phyloP scores from a whole-genome alignment of 1,140 invertebrate genomes.

The Drosophila quadrilineata region DNA sequence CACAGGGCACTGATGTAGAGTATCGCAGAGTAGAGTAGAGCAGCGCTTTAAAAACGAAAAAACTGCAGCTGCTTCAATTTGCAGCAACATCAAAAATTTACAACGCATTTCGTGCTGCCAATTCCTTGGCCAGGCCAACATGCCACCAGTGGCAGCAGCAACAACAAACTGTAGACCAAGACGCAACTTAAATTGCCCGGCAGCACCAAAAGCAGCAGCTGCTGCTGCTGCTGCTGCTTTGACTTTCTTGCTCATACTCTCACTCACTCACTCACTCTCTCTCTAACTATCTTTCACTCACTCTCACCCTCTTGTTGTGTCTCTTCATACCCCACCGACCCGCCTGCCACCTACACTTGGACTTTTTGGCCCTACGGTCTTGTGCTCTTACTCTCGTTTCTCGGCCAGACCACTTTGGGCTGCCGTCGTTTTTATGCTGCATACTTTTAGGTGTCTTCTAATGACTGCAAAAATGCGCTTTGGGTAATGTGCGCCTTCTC shows the following conservation, averaged over 20 bases:
- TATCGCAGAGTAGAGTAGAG: background rate
- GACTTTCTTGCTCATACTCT: constrained; percentile 12
- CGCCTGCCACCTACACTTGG: too few species aligned
- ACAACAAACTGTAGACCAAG: constrained; percentile 7
- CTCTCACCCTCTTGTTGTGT: constrained; percentile 5
- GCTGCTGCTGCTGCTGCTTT: constrained; percentile 18
- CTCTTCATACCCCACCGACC: too few species aligned
- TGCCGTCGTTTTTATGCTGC: constrained; percentile 37
- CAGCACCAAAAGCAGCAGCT: constrained; percentile 7
- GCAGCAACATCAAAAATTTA: constrained; percentile 44
- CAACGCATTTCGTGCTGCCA: constrained; percentile 24
- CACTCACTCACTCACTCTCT: background rate
- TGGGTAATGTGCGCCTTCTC: too few species aligned
- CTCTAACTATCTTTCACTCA: background rate
- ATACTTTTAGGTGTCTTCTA: constrained; percentile 54
- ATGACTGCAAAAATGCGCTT: constrained; percentile 72
- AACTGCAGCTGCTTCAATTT: constrained; percentile 41
- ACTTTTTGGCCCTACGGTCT: background rate
- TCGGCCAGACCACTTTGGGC: constrained; percentile 32
- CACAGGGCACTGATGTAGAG: background rate
- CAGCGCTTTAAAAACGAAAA: constrained; percentile 16
- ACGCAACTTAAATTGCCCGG: constrained; percentile 20
- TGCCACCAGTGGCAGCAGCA: background rate
- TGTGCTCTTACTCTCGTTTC: constrained; percentile 3
- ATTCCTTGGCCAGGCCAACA: background rate